These are phyloP conservation scores for Rallus crepitans DNA, from an alignment of 2,797 vertebrate genomes.

Conservation along the genomic window DNA sequence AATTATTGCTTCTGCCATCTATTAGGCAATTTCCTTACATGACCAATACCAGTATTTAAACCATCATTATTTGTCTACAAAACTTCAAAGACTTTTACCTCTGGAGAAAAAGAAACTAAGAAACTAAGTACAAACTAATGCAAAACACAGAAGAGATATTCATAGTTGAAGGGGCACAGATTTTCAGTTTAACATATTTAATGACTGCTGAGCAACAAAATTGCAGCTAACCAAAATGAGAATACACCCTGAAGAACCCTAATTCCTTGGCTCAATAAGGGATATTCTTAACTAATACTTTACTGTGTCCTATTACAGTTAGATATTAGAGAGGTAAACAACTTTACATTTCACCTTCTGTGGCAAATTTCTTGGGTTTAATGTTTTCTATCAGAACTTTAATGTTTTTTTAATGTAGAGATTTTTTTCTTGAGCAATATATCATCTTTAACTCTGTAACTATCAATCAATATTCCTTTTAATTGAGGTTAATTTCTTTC, in stretches of 20 bases:
- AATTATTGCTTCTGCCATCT: not conserved
- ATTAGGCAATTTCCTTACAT: not conserved
- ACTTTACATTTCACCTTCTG: conserved; percentile 56
- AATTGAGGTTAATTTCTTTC: conserved; percentile 84
- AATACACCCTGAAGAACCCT: conserved; percentile 40
- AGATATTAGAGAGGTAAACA: conserved; percentile 49
- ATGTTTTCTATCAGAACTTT: conserved; percentile 68
- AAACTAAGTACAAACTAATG: not conserved
- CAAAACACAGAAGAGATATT: not conserved
- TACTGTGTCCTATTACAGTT: conserved; percentile 31
- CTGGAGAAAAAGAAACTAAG: not conserved
- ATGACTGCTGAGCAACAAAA: conserved; percentile 64
- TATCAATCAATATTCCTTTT: conserved; percentile 78
- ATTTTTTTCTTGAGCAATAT: conserved; percentile 67
- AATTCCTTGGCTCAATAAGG: conserved; percentile 13
- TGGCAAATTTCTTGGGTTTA: conserved; percentile 57
- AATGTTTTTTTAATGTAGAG: conserved; percentile 78
- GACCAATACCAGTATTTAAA: not conserved
- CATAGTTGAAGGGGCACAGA: not conserved
- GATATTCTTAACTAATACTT: conserved; percentile 51
- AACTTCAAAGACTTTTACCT: conserved; percentile 20
- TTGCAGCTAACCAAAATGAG: conserved; percentile 25
- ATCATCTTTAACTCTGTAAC: conserved; percentile 76
- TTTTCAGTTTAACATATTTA: conserved; percentile 48
- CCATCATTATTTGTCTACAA: not conserved